Conservation (phyloP, 2,888 invertebrate species). For the Callimorpha dominula region DNA sequence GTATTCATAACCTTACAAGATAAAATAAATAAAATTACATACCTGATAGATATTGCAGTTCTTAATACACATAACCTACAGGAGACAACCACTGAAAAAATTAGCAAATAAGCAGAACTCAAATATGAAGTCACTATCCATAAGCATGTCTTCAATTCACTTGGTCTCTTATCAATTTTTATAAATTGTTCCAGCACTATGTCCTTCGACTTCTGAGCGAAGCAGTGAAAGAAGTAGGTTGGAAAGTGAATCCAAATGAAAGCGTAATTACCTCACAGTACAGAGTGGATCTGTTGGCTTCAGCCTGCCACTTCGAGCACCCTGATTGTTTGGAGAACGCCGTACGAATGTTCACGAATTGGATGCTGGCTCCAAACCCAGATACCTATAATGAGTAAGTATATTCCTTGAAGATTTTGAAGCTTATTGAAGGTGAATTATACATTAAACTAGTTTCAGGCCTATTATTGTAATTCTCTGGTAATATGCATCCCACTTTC, state of each 20-base stretch:
- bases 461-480: neutral
- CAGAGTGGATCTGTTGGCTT: constrained; percentile 90
- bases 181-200: constrained; percentile 86
- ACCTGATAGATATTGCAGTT: too few species aligned
- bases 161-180: neutral
- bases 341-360: constrained; percentile 90
- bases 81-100: too few species aligned
- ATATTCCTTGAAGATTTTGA: neutral
- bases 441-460: neutral
- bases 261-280: constrained; percentile 90
- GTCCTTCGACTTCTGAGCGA: constrained; percentile 88
- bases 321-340: constrained; percentile 91
- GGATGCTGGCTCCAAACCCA: constrained; percentile 91
- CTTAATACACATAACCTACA: too few species aligned
- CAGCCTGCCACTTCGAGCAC: constrained; percentile 92
- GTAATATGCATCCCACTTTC: neutral
- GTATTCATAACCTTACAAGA: too few species aligned
- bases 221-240: constrained; percentile 90
- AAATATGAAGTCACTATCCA: too few species aligned
- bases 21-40: too few species aligned
- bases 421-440: neutral
- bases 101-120: too few species aligned
- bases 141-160: too few species aligned
- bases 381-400: constrained; percentile 92
- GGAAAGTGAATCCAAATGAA: constrained; percentile 88